Percentiles rank a stretch among this genome's conserved stretches.
Conservation (phyloP, 2,888 invertebrate species). For the Falcaria lacertinaria region DNA sequence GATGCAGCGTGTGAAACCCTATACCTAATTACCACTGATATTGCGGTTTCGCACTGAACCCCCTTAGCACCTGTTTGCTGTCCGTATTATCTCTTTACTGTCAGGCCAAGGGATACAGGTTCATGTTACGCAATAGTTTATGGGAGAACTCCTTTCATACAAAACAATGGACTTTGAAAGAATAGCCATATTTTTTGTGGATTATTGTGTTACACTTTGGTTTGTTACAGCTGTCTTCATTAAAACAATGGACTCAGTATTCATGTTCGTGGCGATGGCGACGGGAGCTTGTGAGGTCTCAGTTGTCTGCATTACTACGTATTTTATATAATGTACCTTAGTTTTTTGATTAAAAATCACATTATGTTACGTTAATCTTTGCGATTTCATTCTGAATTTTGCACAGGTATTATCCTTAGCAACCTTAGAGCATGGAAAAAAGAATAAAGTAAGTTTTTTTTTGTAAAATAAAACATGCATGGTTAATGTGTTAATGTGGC, state of each 20-base stretch:
- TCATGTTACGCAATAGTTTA: conserved; percentile 35
- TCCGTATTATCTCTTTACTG: conserved; percentile 20
- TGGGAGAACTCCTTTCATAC: conserved; percentile 25
- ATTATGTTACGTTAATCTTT: no score
- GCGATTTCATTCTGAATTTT: no score
- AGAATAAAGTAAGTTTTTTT: no score
- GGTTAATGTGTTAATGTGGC: no score
- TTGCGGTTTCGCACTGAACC: conserved; percentile 19
- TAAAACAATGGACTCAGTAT: background rate
- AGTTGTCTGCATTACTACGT: no score
- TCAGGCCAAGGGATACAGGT: conserved; percentile 28
- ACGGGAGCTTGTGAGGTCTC: background rate
- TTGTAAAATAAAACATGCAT: no score
- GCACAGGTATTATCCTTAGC: no score
- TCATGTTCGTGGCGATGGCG: background rate
- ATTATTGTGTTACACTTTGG: background rate
- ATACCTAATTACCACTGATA: conserved; percentile 19
- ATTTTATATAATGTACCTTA: no score
- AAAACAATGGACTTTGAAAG: conserved; percentile 30
- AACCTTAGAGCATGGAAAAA: no score
- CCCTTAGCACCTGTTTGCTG: no score
- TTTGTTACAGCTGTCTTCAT: background rate
- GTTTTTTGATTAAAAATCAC: no score
- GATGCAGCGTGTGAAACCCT: no score
- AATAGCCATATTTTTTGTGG: conserved; percentile 30